Evolutionary conservation across 2,797 vertebrate species (phyloP), one percentile per base, ranked within the genome.

Genomic region (Cygnus olor): DNA sequence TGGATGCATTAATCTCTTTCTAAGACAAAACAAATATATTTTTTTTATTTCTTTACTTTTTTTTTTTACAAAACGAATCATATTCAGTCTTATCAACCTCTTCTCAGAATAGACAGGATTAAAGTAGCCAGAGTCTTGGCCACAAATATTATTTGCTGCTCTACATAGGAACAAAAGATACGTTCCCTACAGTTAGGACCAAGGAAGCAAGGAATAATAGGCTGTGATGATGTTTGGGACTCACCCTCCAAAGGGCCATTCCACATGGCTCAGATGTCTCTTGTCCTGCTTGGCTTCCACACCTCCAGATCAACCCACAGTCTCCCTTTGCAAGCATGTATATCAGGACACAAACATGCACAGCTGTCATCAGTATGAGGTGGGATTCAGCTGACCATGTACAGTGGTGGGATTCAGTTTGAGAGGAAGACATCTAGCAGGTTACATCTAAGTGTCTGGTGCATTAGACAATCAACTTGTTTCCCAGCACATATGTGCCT

Each of bases 101-200:
- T 60, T 86, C 20, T 61, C 68, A n/a, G 14, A 90, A 86, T 24
- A 53, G 21, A n/a, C 4, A 76, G 16, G 16, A 21, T 68, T 61
- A 53, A 69, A 86, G 25, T 8, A n/a, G n/a, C 5, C 17, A 57
- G 10, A 70, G 8, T 10, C 45, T 61, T 89, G 45, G 22, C 61
- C 14, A 40, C 34, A 79, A 65, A 72, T 28, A 45, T 16, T 30
- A 60, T 72, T 81, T 76, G 6, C 15, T 79, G 9, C 20, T 15
- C 4, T 40, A 2, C 36, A 7, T 13, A 34, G 53, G 70, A 88
- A 78, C 4, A 73, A 88, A 51, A 12, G 0, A 1, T 1, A 0
- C 54, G 4, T 34, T 85, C 28, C 19, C 71, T 72, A 32, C 32
- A 53, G 13, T 45, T 81, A 72, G 12, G 19, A 69, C 3, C 58